Percentiles rank a stretch among this genome's conserved stretches.
These are phyloP conservation scores for Mylabris phalerata DNA, from an alignment of 1,140 invertebrate species.

Conservation along the genomic window DNA sequence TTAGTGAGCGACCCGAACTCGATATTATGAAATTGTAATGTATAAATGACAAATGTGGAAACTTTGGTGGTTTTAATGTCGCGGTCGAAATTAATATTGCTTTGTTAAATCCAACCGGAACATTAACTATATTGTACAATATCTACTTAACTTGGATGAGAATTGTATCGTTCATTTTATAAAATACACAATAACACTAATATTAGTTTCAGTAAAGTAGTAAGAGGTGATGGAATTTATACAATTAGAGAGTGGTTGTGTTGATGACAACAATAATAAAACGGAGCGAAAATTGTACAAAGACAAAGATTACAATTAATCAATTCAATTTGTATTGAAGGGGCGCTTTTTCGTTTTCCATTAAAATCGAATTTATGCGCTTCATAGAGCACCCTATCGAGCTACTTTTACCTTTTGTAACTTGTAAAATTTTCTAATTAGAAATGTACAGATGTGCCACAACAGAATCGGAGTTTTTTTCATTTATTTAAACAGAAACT, in stretches of 20 bases:
- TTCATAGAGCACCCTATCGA: not conserved
- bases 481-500: no score
- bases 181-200: no score
- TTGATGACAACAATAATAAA: no score
- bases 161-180: constrained; percentile 14
- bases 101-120: constrained; percentile 23
- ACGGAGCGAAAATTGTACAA: no score
- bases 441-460: no score
- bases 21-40: constrained; percentile 26
- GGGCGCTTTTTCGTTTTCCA: constrained; percentile 5
- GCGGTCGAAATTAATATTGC: constrained; percentile 26
- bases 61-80: constrained; percentile 27
- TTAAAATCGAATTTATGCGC: constrained; percentile 13
- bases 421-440: no score
- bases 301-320: constrained; percentile 14
- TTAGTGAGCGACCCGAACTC: constrained; percentile 10
- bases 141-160: constrained; percentile 3
- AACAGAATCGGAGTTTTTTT: no score
- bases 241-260: no score
- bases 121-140: constrained; percentile 18
- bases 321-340: constrained; percentile 13
- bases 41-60: constrained; percentile 27
- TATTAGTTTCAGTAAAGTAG: no score
- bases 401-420: not conserved
- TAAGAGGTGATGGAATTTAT: no score